phyloP scores from a whole-genome alignment of 1,140 invertebrate species.

The Zaprionus vittiger region DNA sequence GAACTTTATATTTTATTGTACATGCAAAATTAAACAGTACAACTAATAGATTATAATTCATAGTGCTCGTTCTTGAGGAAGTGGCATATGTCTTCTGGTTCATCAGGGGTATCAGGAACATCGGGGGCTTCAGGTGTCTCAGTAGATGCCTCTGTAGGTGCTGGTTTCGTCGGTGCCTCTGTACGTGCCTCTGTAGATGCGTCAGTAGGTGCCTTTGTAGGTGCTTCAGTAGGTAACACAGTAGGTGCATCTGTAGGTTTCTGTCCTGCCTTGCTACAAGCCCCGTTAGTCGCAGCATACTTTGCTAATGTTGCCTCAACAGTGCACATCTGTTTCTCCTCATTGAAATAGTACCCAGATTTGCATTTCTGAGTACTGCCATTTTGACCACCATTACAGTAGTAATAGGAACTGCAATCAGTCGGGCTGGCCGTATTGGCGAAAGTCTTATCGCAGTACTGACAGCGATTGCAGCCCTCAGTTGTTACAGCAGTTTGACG shows the following conservation, averaged over 20 bases:
- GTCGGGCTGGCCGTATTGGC: slow-evolving; percentile 45
- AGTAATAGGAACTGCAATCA: slow-evolving; percentile 45
- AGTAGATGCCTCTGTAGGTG: neutral
- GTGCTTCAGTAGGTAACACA: neutral
- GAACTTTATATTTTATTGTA: neutral
- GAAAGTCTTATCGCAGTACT: slow-evolving; percentile 8
- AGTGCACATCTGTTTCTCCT: slow-evolving; percentile 28
- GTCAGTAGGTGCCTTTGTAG: neutral
- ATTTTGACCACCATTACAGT: slow-evolving; percentile 28
- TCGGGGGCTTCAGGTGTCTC: neutral
- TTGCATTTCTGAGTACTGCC: neutral
- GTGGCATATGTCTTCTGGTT: neutral
- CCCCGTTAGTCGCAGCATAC: neutral
- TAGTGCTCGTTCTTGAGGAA: neutral
- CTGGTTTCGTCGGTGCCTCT: too few relatives aligned
- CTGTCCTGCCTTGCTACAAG: neutral
- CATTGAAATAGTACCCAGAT: slow-evolving; percentile 22
- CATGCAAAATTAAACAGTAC: too few relatives aligned
- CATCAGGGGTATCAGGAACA: neutral
- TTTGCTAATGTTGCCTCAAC: neutral
- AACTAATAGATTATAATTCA: neutral
- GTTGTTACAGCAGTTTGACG: slow-evolving; percentile 21
- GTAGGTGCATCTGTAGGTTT: neutral
- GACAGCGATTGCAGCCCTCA: slow-evolving; percentile 56
- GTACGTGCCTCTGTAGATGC: neutral